phyloP scores from a whole-genome alignment of 2,113 vertebrate species.

The Diphyllodes magnificus region DNA sequence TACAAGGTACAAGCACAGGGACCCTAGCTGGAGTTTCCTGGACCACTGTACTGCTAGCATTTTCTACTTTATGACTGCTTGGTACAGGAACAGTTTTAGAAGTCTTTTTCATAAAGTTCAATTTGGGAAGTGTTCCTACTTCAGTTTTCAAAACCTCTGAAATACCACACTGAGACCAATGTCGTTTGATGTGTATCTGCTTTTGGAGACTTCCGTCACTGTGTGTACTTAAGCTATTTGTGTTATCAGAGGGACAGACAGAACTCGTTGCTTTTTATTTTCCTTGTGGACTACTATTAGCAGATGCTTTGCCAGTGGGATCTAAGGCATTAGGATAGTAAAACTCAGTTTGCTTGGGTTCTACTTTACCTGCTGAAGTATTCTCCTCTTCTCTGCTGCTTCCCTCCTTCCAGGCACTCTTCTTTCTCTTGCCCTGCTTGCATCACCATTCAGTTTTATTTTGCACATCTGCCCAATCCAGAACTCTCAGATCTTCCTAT shows the following conservation, averaged over 20 bases:
- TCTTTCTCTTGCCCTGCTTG: neutral
- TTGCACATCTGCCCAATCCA: neutral
- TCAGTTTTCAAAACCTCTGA: neutral
- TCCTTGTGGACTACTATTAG: neutral
- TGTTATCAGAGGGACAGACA: neutral
- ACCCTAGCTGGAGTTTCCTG: neutral
- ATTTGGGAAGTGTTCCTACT: neutral
- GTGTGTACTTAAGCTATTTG: neutral
- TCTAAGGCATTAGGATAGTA: neutral
- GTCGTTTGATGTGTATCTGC: rapidly evolving
- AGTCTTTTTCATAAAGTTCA: neutral
- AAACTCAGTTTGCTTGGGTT: neutral
- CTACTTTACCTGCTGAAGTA: neutral
- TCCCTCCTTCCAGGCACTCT: neutral
- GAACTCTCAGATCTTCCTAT: neutral
- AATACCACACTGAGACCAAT: neutral
- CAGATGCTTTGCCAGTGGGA: neutral
- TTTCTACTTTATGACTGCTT: neutral
- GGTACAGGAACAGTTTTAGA: neutral
- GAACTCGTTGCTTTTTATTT: neutral
- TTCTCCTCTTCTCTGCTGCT: neutral
- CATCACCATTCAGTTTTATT: neutral
- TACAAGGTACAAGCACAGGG: neutral
- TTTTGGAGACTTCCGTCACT: neutral
- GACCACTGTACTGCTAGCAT: neutral